Evolutionary conservation across 2,888 invertebrate genomes (phyloP), one percentile per base, ranked within the genome.

Genomic region (Eurytoma californica): DNA sequence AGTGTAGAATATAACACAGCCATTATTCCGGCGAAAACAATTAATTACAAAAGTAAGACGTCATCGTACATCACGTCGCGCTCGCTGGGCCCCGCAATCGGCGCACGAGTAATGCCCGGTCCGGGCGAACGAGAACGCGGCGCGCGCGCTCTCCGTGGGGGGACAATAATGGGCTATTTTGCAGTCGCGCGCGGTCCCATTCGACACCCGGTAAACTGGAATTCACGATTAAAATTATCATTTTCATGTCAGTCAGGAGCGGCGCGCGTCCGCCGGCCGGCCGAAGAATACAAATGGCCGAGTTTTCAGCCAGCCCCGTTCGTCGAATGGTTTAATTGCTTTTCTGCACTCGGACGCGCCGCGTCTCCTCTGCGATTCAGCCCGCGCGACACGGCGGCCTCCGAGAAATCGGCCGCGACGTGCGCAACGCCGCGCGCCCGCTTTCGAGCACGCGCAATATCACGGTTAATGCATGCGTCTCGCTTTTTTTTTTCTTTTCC

Each of bases 301-400:
- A 12, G 63, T 70, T 70, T 65, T 47, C 24, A 55, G 3, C 3
- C 12, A 18, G 39, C 61, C 39, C 63, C 30, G 20, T 77, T 77
- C 77, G 77, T 4, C 72, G 77, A 77, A 77, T 72, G 53, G 60
- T 77, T 77, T 77, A 77, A 77, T 77, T 72, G 72, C 72, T 63
- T 66, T 51, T 67, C 72, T 72, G 72, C 77, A 77, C 67, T 75
- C 18, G 14, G 13, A 53, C 39, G 5, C 28, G 12, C 28, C n/a
- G 20, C 5, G 12, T 24, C 47, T 49, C 51, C 49, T 57, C 39
- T 30, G 24, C 39, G 18, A 77, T 77, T 77, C 77, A 49, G 63
- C 14, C 57, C 55, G 57, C 65, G 69, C 24, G 30, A 24, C 20
- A 3, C 13, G 53, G n/a, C 69, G 76, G 55, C 63, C 69, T 76